Percentiles rank a stretch among this genome's conserved stretches.
These are phyloP conservation scores for Hyposmocoma kahamanoa DNA, from an alignment of 1,140 invertebrate genomes.

Conservation along the genomic window DNA sequence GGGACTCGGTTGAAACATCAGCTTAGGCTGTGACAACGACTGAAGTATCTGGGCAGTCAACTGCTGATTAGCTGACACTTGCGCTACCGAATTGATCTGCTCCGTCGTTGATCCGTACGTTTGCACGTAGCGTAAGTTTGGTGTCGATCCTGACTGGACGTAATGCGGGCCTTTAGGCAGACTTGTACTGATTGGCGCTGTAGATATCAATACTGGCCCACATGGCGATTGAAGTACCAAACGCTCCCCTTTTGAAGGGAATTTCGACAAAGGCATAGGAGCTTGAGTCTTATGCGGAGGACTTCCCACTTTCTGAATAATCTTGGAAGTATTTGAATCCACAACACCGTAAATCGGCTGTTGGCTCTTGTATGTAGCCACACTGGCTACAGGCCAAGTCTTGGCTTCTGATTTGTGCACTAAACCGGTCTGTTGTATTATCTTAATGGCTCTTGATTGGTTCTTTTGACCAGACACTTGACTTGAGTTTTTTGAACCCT, in stretches of 20 bases:
- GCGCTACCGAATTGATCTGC: conserved; percentile 50
- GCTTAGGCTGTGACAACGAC: conserved; percentile 61
- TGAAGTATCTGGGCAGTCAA: conserved; percentile 69
- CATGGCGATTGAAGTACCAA: conserved; percentile 62
- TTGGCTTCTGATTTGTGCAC: conserved; percentile 53
- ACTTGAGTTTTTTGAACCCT: conserved; percentile 48
- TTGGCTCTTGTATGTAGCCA: conserved; percentile 48
- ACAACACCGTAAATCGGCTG: conserved; percentile 39
- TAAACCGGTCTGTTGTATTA: conserved; percentile 58
- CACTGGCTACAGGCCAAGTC: conserved; percentile 49
- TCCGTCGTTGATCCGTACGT: conserved; percentile 56
- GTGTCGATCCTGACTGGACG: conserved; percentile 57
- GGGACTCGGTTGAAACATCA: conserved; percentile 46
- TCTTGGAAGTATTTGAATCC: conserved; percentile 52
- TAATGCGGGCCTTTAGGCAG: conserved; percentile 63
- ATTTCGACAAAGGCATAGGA: conserved; percentile 43
- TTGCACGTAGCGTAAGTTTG: conserved; percentile 64
- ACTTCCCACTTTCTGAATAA: conserved; percentile 63
- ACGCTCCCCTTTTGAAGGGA: conserved; percentile 50
- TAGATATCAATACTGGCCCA: conserved; percentile 59
- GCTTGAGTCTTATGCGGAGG: conserved; percentile 46
- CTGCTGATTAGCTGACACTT: conserved; percentile 64
- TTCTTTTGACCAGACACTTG: conserved; percentile 50
- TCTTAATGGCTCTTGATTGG: conserved; percentile 62
- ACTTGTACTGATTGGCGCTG: conserved; percentile 48